phyloP scores from a whole-genome alignment of 2,888 invertebrate genomes.

The Globia sparganii region DNA sequence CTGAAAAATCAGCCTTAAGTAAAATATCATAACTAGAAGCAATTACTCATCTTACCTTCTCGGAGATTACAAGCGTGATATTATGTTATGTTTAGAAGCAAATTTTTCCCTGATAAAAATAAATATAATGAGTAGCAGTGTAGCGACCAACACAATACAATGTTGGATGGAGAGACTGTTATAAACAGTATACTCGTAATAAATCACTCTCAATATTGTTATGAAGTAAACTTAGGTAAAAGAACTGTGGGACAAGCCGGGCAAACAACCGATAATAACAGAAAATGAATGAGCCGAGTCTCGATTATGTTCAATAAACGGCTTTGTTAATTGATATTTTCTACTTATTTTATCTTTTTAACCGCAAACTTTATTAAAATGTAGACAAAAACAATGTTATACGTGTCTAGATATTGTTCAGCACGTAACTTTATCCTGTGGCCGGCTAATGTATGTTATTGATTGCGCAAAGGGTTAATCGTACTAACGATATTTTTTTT shows the following conservation, averaged over 20 bases:
- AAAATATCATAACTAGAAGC: background rate
- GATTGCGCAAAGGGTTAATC: slow-evolving; percentile 40
- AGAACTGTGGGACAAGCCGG: slow-evolving; percentile 82
- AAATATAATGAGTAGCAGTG: background rate
- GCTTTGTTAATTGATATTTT: slow-evolving; percentile 83
- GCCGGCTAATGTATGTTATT: slow-evolving; percentile 21
- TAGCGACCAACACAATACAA: slow-evolving; percentile 3
- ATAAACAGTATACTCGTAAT: slow-evolving; percentile 41
- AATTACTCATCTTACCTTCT: background rate
- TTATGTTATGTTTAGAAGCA: background rate
- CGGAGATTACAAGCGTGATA: background rate
- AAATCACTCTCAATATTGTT: slow-evolving; percentile 57
- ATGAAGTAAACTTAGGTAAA: slow-evolving; percentile 79
- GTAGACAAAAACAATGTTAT: slow-evolving; percentile 68
- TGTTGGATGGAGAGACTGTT: slow-evolving; percentile 26
- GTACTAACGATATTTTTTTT: slow-evolving; percentile 50
- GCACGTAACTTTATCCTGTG: slow-evolving; percentile 20
- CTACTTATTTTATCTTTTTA: slow-evolving; percentile 78
- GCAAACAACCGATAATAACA: slow-evolving; percentile 83
- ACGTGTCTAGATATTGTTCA: slow-evolving; percentile 15
- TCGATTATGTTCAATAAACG: slow-evolving; percentile 81
- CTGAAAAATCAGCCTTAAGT: background rate
- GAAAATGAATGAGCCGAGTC: slow-evolving; percentile 81
- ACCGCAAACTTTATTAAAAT: slow-evolving; percentile 72
- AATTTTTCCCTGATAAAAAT: background rate